Base-by-base conservation (phyloP, 2,797 vertebrate genomes). In the Salmo trutta region DNA sequence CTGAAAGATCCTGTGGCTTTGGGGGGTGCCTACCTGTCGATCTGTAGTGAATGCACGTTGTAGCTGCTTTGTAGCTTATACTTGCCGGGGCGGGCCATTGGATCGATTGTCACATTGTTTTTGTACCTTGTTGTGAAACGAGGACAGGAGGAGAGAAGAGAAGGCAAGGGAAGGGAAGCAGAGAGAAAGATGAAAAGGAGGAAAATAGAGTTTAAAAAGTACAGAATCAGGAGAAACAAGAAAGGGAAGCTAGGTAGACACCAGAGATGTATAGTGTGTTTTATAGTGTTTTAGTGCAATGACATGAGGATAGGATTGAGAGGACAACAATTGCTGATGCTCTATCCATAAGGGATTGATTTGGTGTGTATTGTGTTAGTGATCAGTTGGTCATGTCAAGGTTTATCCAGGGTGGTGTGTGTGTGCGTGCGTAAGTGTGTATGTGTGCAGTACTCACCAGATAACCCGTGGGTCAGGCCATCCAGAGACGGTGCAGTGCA, bases 391-490 rank as follows among this genome's bases (percentile, higher is more conserved):
- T 59, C 56, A 19, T 21, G 6, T 47, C 56, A 59, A 19, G 19
- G 56, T 59, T n/a, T 5, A 59, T 59, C 56, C 56, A 59, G 51
- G 81, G 29, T 71, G 17, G 27, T 56, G 54, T 71, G 2, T 64
- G 53, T 51, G 70, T 72, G 59, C 27, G 59, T 74, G 21, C 29
- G 21, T 14, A 67, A 21, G 15, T 24, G 27, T 17, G 67, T 65
- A 16, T 21, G 76, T 64, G 69, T 52, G 36, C 19, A 15, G 31
- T 68, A 88, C 96, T 85, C 94, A 99, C 98, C 98, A 99, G 1
- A 97, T 95, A 47, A 98, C 91, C 27, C 94, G 94, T 15, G 98
- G 98, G 82, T 96, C 97, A 0, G 98, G 98, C 97, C 97, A 99
- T 80, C 98, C 98, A 21, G 94, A 94, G 68, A 99, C 92, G 0